Conservation (phyloP, 2,888 invertebrate genomes). For the Hirudinaria manillensis region DNA sequence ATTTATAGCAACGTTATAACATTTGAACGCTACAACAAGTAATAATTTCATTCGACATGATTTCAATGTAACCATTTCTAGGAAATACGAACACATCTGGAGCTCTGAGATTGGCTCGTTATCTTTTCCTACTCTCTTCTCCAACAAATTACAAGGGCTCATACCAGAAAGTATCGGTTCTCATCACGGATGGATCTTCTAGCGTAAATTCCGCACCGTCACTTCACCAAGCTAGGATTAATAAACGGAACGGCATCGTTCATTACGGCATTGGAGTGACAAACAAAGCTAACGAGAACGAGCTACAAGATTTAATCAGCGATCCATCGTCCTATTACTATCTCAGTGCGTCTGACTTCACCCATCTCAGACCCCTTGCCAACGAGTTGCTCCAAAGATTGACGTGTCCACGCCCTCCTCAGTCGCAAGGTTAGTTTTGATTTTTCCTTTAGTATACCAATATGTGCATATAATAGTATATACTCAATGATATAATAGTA, state of each 20-base stretch:
- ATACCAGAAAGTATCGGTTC: slow-evolving; percentile 6
- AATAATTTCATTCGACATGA: too few relatives aligned
- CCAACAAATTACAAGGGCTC: background rate
- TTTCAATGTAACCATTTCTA: background rate
- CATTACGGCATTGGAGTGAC: slow-evolving; percentile 22
- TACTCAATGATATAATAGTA: too few relatives aligned
- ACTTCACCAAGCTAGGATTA: slow-evolving; percentile 27
- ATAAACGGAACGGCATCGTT: slow-evolving; percentile 19
- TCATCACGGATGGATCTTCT: slow-evolving; percentile 32
- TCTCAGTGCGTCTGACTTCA: slow-evolving; percentile 23
- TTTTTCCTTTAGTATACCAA: background rate
- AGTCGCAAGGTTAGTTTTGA: slow-evolving; percentile 13
- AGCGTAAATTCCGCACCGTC: slow-evolving; percentile 30
- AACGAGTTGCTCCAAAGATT: slow-evolving; percentile 25
- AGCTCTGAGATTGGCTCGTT: slow-evolving; percentile 25
- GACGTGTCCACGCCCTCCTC: slow-evolving; percentile 21
- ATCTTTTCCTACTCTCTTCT: background rate
- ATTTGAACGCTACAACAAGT: too few relatives aligned
- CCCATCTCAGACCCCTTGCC: slow-evolving; percentile 10
- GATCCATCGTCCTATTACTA: slow-evolving; percentile 26
- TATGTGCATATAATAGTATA: too few relatives aligned
- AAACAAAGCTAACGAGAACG: slow-evolving; percentile 15
- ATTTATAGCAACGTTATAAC: too few relatives aligned
- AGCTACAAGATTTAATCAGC: slow-evolving; percentile 27
- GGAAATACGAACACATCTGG: slow-evolving; percentile 34